phyloP scores from a whole-genome alignment of 2,888 invertebrate genomes.

The Nineta flava region DNA sequence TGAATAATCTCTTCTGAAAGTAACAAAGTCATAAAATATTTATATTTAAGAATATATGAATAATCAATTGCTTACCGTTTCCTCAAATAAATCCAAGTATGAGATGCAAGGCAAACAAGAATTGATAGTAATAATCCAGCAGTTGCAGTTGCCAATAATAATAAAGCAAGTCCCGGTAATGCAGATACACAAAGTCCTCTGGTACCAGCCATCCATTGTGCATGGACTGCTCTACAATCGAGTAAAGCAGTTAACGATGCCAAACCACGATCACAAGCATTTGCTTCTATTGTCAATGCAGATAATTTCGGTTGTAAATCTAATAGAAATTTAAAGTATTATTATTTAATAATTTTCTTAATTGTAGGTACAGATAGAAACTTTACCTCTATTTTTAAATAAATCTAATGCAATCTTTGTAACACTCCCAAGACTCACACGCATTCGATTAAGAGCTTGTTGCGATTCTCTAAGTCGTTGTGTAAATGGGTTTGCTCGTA shows the following conservation, averaged over 20 bases:
- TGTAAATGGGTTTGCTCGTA: conserved; percentile 66
- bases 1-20: conserved; percentile 55
- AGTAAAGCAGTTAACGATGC: conserved; percentile 53
- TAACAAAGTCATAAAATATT: not conserved
- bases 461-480: conserved; percentile 65
- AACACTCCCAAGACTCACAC: conserved; percentile 23
- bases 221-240: conserved; percentile 70
- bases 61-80: conserved; percentile 43
- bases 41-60: not conserved
- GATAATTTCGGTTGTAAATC: conserved; percentile 58
- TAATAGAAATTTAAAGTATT: conserved; percentile 16
- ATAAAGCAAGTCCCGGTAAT: conserved; percentile 65
- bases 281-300: conserved; percentile 49
- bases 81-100: conserved; percentile 92
- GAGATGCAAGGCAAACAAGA: conserved; percentile 87
- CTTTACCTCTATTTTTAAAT: conserved; percentile 23
- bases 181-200: conserved; percentile 72
- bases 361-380: not conserved
- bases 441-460: conserved; percentile 40
- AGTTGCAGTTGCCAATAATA: conserved; percentile 71
- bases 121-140: conserved; percentile 83
- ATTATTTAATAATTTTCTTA: not conserved
- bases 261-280: conserved; percentile 56
- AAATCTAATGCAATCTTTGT: conserved; percentile 24
- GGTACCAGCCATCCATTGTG: conserved; percentile 65